Base-by-base conservation (phyloP, 1,140 invertebrate genomes). In the Halyomorpha halys region DNA sequence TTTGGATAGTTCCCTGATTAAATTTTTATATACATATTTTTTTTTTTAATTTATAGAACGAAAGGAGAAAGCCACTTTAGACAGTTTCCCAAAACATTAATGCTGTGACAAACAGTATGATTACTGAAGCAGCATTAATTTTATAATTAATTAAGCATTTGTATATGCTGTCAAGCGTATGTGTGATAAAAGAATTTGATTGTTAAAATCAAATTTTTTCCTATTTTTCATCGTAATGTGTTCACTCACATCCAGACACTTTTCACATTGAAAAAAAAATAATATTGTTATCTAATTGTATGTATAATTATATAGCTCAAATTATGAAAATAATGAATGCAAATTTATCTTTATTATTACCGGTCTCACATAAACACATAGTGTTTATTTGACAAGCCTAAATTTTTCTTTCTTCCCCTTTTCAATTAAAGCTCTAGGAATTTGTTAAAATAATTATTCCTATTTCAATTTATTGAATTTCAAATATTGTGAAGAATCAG, bases 241-340 rank as follows among this genome's bases (percentile, higher is more conserved):
- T 56, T 56, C 53, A 56, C 53, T 56, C 53, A 56, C 53, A 56
- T 56, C 53, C 53, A 23, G 53, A 56, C 53, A 56, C 53, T 56
- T 56, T 56, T 56, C 53, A 56, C 53, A 56, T 56, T 56, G 53
- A 56, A 56, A 56, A 56, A 56, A 56, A 14, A 25, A 9, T 9
- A 27, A 56, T 56, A 56, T 25, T 56, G n/a, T 49, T 49, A 49
- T 49, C 47, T 49, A 25, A 56, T 56, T 21, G 15, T 23, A 16
- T 56, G 21, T 56, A 25, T 56, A 25, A 23, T 11, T 56, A 23
- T 49, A 23, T 56, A 56, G 53, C 53, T 56, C 53, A 56, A 56
- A 56, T 21, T 2, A 25, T 56, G 16, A 19, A 53, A 53, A 19
- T 11, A 39, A 15, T 25, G 23, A 56, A 56, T 56, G 53, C 53